Conservation (phyloP, 2,113 vertebrate species). For the Amphiprion percula region DNA sequence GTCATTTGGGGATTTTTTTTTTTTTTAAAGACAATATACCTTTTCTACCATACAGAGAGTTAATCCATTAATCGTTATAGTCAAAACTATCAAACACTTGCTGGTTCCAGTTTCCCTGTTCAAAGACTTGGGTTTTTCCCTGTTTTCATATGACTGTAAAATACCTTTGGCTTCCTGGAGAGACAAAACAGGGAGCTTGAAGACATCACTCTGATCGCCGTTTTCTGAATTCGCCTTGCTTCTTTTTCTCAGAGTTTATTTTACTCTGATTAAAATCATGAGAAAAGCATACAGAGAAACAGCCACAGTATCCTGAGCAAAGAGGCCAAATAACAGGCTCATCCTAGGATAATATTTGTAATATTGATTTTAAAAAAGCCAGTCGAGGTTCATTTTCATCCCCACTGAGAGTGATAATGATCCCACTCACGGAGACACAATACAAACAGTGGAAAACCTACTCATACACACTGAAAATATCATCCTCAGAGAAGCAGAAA, state of each 20-base stretch:
- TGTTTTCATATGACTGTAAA: too few relatives aligned
- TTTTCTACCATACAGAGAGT: too few relatives aligned
- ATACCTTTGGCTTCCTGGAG: too few relatives aligned
- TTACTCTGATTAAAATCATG: neutral
- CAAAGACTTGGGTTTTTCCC: too few relatives aligned
- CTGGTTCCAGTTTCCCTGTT: too few relatives aligned
- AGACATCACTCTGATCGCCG: too few relatives aligned
- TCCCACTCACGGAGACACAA: neutral
- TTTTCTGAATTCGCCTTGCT: neutral
- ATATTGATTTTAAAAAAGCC: neutral
- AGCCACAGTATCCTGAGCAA: rapidly evolving
- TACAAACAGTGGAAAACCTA: too few relatives aligned
- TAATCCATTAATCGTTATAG: too few relatives aligned
- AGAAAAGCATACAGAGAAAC: neutral
- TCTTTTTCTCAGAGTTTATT: neutral
- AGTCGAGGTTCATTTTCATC: constrained; percentile 7
- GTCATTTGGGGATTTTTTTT: too few relatives aligned
- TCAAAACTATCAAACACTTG: too few relatives aligned
- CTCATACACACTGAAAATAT: neutral
- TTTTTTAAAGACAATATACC: too few relatives aligned
- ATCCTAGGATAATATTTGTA: neutral
- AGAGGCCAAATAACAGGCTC: neutral
- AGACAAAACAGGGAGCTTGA: too few relatives aligned
- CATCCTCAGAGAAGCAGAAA: constrained; percentile 3
- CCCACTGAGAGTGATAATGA: neutral